Base-by-base conservation (phyloP, 2,888 invertebrate genomes). In the Acleris laterana region DNA sequence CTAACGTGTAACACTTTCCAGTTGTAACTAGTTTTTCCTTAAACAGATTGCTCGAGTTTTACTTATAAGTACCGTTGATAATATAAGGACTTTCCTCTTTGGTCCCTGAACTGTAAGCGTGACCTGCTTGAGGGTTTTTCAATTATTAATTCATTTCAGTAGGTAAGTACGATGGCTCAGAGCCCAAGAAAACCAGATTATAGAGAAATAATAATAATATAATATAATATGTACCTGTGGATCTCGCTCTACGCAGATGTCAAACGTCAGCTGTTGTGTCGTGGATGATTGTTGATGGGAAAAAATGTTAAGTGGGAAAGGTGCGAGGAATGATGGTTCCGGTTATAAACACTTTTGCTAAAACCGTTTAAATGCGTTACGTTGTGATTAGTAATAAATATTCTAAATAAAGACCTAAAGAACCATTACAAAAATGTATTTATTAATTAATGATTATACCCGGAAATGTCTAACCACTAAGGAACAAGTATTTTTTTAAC, bases 211-310 rank as follows among this genome's bases (percentile, higher is more conserved):
- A 38, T 38, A 38, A 38, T 38, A 38, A 4, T 38, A 13, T 13
- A 17, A 48, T 46, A 48, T 17, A 3, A 7, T 28, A 28, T 9
- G 32, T 32, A 32, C 32, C 28, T 32, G 32, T 48, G 48, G n/a
- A 62, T 38, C 38, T 13, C 38, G 38, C 28, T 60, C 28, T 19
- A 32, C 53, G 55, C 65, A 65, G 65, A 65, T 65, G 65, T 42
- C 55, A 50, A 61, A 20, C 60, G 50, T 65, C 65, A 61, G 60
- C 65, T 65, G 65, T 61, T 65, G 62, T 44, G 42, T 42, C 22
- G 22, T 44, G 28, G 60, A 60, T 60, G 38, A 13, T 38, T 38
- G 38, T 49, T 49, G 55, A 50, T 63, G n/a, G 9, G 55, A 64
- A 65, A 64, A 65, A 49, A 22, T 11, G 19, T 22, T 7, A 17